Conservation (phyloP, 2,797 vertebrate species). For the Holocentrus rufus region DNA sequence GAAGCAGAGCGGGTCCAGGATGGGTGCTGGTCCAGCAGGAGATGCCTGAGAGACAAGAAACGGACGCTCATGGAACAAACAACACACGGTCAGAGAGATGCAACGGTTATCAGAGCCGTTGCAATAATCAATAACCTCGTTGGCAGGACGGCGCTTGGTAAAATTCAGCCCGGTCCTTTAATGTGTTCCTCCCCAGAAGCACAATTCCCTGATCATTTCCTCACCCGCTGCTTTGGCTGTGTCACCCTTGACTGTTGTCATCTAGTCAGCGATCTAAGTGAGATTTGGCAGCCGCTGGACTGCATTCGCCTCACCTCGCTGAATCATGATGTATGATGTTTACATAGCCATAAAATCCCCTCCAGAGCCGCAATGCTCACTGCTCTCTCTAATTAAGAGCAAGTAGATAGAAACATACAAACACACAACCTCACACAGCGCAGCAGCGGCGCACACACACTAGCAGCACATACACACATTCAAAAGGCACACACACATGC, state of each 20-base stretch:
- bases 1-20: too few relatives aligned
- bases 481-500: background rate
- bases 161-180: conserved; percentile 9
- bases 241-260: conserved; percentile 55
- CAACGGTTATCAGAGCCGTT: too few relatives aligned
- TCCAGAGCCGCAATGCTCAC: conserved; percentile 64
- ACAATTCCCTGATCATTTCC: conserved; percentile 54
- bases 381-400: conserved; percentile 75
- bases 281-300: conserved; percentile 69
- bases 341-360: conserved; percentile 74
- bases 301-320: conserved; percentile 62
- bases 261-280: conserved; percentile 60
- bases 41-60: too few relatives aligned
- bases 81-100: too few relatives aligned
- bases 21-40: too few relatives aligned
- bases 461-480: background rate
- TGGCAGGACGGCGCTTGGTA: too few relatives aligned
- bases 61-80: too few relatives aligned
- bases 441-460: conserved; percentile 10
- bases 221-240: conserved; percentile 7
- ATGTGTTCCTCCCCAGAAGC: conserved; percentile 46
- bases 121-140: too few relatives aligned
- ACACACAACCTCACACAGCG: conserved; percentile 35
- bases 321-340: conserved; percentile 79
- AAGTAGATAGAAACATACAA: conserved; percentile 57